These are phyloP conservation scores for Hipposideros larvatus DNA, from an alignment of 2,797 vertebrate genomes.

Conservation along the genomic window DNA sequence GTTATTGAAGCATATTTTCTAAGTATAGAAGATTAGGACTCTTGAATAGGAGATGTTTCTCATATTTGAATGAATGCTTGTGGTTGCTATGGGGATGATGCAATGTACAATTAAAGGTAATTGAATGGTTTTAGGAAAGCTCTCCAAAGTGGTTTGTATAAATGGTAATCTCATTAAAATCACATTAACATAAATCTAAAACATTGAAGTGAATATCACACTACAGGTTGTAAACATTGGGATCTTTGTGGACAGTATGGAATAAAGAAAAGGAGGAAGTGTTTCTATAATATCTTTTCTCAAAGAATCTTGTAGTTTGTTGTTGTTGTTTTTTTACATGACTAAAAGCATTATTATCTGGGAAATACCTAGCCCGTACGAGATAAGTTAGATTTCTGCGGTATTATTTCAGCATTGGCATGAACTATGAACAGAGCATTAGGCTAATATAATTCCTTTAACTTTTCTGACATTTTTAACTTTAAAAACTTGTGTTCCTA, in stretches of 20 bases:
- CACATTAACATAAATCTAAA: conserved; percentile 64
- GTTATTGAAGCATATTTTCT: conserved; percentile 28
- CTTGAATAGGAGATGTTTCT: conserved; percentile 32
- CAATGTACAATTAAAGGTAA: conserved; percentile 80
- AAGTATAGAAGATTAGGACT: conserved; percentile 24
- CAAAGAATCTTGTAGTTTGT: background rate
- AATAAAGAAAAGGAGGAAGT: background rate
- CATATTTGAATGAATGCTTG: background rate
- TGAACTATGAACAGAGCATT: background rate
- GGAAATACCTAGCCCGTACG: background rate
- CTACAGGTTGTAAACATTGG: conserved; percentile 3
- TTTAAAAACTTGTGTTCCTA: conserved; percentile 26
- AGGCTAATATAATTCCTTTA: conserved; percentile 25
- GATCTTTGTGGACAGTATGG: background rate
- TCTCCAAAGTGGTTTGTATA: conserved; percentile 78
- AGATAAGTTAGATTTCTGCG: background rate
- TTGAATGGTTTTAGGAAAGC: conserved; percentile 77
- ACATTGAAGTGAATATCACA: background rate
- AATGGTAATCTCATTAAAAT: conserved; percentile 81
- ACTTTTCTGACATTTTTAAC: conserved; percentile 32
- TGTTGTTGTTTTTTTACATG: background rate
- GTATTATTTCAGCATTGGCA: background rate
- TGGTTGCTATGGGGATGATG: conserved; percentile 74
- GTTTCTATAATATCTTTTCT: background rate
- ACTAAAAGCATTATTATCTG: conserved; percentile 12